These are phyloP conservation scores for Aphodius granarius DNA, from an alignment of 2,888 invertebrate species.

Conservation along the genomic window DNA sequence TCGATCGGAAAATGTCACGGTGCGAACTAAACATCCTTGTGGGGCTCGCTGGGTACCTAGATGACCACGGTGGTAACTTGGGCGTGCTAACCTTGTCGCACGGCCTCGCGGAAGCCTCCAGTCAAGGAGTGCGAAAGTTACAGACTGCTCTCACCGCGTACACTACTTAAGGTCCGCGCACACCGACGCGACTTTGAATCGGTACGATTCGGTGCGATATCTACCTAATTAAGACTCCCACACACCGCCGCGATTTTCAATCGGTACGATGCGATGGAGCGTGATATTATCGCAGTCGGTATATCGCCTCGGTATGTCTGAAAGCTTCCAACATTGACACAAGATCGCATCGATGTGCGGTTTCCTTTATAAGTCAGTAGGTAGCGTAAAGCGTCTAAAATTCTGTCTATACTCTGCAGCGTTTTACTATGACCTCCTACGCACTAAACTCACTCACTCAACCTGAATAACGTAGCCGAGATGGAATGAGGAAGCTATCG, in stretches of 20 bases:
- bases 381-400: slow-evolving; percentile 8
- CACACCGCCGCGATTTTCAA: no score
- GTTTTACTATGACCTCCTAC: background rate
- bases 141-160: background rate
- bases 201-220: no score
- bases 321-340: no score
- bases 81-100: slow-evolving; percentile 51
- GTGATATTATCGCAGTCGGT: no score
- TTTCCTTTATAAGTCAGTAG: no score
- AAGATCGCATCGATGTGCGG: no score
- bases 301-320: no score
- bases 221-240: no score
- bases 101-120: slow-evolving; percentile 51
- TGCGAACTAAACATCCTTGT: slow-evolving; percentile 31
- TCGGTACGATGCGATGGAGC: no score
- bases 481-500: background rate
- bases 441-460: background rate
- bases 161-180: slow-evolving; percentile 4
- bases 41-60: slow-evolving; percentile 29
- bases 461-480: background rate
- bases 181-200: no score
- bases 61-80: slow-evolving; percentile 35
- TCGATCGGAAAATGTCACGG: background rate
- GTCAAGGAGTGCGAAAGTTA: slow-evolving; percentile 48
- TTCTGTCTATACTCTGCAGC: slow-evolving; percentile 12